Evolutionary conservation across 2,888 invertebrate species (phyloP).

Genomic region (Rhagium mordax): DNA sequence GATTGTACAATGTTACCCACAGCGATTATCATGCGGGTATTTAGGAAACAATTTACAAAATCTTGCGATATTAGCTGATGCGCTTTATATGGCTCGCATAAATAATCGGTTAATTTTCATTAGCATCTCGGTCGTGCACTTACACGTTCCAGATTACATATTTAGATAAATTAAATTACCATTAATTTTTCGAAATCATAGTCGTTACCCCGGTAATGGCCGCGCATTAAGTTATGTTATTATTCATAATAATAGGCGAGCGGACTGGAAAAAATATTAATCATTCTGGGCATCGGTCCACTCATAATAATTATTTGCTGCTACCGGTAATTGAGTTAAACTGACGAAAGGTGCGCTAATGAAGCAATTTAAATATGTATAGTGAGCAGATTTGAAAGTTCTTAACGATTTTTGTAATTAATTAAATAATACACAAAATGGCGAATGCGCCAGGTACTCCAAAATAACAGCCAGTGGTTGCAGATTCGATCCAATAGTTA

Average conservation of each 20-base stretch:
- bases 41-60: constrained; percentile 24
- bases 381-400: no score
- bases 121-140: not conserved
- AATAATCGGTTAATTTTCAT: constrained; percentile 13
- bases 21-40: not conserved
- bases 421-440: no score
- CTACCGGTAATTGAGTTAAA: not conserved
- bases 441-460: no score
- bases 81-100: constrained; percentile 18
- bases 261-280: not conserved
- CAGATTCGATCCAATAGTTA: no score
- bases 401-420: no score
- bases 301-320: not conserved
- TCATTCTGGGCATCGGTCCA: not conserved
- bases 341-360: no score
- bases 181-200: not conserved
- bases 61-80: not conserved
- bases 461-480: no score
- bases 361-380: no score
- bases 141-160: not conserved
- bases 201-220: not conserved
- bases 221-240: not conserved
- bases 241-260: not conserved
- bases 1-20: constrained; percentile 2
- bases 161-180: not conserved